phyloP scores from a whole-genome alignment of 2,888 invertebrate species.

The Dryococelus australis region DNA sequence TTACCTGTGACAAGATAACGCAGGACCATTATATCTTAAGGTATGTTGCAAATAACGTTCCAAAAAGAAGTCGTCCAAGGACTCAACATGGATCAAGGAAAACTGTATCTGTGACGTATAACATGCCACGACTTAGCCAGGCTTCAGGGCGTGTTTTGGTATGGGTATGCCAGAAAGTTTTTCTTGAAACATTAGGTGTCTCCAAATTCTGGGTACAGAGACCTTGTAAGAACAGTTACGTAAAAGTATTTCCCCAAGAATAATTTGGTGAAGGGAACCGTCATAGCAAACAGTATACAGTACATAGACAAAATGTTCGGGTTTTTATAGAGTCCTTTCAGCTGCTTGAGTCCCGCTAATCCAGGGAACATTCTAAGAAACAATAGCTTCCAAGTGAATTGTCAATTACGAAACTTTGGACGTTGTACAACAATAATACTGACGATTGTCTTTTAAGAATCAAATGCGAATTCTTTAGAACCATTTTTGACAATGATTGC shows the following conservation, averaged over 20 bases:
- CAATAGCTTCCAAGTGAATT: too few species aligned
- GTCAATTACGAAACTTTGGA: too few species aligned
- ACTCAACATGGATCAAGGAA: neutral
- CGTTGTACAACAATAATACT: too few species aligned
- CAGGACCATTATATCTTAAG: neutral
- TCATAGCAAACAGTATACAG: too few species aligned
- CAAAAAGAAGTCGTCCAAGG: neutral
- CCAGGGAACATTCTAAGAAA: too few species aligned
- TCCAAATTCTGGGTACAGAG: neutral
- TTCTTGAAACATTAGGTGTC: neutral
- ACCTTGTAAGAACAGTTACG: neutral
- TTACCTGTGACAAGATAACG: neutral
- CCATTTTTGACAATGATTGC: constrained; percentile 44
- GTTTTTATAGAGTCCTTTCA: too few species aligned
- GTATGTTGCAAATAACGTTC: neutral
- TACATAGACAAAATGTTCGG: too few species aligned
- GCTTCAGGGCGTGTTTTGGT: neutral
- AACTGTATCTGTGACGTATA: neutral
- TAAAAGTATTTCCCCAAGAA: neutral
- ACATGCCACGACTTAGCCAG: neutral
- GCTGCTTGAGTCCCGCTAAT: too few species aligned
- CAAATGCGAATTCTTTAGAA: constrained; percentile 41
- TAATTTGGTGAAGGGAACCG: too few species aligned
- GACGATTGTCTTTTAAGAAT: constrained; percentile 29
- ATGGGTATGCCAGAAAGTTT: neutral